A percentile compares a stretch with the other conserved stretches of the same genome.
Conservation (phyloP, 1,140 invertebrate genomes). For the Leptinotarsa defecta region DNA sequence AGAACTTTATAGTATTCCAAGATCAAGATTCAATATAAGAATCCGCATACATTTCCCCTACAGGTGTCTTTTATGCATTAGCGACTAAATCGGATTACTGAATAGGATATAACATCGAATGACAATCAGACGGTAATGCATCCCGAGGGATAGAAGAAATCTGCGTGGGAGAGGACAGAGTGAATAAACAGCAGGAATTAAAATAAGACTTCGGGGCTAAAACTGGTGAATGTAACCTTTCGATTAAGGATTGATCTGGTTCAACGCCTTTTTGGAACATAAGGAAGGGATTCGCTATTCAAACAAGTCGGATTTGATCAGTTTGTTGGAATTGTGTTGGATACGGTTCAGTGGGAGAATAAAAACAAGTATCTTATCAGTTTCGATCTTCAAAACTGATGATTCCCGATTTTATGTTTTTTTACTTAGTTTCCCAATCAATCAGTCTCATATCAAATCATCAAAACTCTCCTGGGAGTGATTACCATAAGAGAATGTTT, state of each 20-base stretch:
- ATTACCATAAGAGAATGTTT: too few species aligned
- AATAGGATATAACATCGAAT: not conserved
- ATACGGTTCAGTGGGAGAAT: too few species aligned
- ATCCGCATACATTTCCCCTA: not conserved
- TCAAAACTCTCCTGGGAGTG: too few species aligned
- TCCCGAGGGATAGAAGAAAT: constrained; percentile 36
- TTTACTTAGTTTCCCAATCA: too few species aligned
- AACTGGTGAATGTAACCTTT: constrained; percentile 8
- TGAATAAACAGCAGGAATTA: constrained; percentile 35
- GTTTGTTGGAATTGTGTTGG: too few species aligned
- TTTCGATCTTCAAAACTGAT: too few species aligned
- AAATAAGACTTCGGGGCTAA: not conserved
- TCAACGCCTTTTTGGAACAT: constrained; percentile 11
- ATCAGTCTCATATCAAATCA: too few species aligned
- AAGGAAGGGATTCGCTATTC: not conserved
- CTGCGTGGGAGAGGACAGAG: constrained; percentile 45
- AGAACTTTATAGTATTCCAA: too few species aligned
- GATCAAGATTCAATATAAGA: too few species aligned
- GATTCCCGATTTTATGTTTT: too few species aligned
- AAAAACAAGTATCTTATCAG: too few species aligned
- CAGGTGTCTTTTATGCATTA: constrained; percentile 30
- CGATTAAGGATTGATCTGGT: not conserved
- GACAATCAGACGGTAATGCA: constrained; percentile 30
- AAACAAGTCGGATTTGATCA: too few species aligned
- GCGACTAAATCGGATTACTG: constrained; percentile 34